Evolutionary conservation across 2,113 vertebrate species (phyloP).

Genomic region (Notiomystis cincta): DNA sequence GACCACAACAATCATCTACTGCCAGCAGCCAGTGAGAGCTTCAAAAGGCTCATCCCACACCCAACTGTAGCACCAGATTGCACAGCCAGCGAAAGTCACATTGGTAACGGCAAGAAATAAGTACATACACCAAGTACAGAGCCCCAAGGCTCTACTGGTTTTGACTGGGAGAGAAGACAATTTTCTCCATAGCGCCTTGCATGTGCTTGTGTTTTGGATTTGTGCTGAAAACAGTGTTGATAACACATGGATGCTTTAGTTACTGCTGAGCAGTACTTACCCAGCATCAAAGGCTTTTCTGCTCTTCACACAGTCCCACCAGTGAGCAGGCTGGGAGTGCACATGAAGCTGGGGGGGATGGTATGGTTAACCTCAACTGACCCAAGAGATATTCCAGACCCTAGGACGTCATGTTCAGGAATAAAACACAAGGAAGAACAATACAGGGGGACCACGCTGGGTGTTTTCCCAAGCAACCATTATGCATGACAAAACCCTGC

Average conservation of each 20-base stretch:
- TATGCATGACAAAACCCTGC: fast-evolving
- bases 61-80: fast-evolving
- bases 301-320: background rate
- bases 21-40: background rate
- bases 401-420: fast-evolving
- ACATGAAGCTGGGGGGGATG: background rate
- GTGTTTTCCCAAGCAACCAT: background rate
- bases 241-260: background rate
- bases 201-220: background rate
- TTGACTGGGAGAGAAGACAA: background rate
- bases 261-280: background rate
- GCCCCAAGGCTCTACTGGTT: background rate
- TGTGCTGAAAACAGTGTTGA: background rate
- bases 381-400: background rate
- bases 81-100: background rate
- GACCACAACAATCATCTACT: background rate
- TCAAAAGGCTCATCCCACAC: background rate
- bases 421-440: background rate
- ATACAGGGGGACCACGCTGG: too few species aligned
- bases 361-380: background rate
- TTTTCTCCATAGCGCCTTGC: background rate
- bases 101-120: too few species aligned
- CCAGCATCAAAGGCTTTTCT: background rate
- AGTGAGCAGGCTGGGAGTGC: background rate
- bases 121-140: too few species aligned